phyloP scores from a whole-genome alignment of 1,140 invertebrate species.

The Parapsyche elsis region DNA sequence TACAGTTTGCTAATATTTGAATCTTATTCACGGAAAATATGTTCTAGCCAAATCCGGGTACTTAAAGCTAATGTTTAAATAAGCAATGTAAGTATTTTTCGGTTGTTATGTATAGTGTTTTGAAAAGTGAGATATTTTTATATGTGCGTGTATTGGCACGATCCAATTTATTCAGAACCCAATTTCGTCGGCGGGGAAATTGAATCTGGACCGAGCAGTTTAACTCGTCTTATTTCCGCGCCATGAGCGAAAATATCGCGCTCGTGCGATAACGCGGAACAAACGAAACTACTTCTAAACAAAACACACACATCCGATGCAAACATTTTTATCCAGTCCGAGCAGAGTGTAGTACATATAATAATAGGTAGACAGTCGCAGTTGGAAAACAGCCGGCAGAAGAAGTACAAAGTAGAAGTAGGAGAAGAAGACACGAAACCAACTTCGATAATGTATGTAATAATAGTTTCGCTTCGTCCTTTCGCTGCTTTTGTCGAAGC shows the following conservation, averaged over 20 bases:
- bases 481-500: slow-evolving; percentile 28
- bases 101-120: too few relatives aligned
- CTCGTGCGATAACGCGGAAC: slow-evolving; percentile 9
- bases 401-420: neutral
- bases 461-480: slow-evolving; percentile 43
- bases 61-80: too few relatives aligned
- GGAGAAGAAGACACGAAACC: slow-evolving; percentile 19
- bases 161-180: neutral
- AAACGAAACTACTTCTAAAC: neutral
- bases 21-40: too few relatives aligned
- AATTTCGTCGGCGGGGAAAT: neutral
- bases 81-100: too few relatives aligned
- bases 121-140: too few relatives aligned
- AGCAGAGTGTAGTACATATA: neutral
- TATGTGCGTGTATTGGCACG: too few relatives aligned
- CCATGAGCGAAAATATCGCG: neutral
- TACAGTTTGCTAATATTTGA: too few relatives aligned
- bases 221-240: neutral
- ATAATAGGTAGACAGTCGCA: neutral
- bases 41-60: too few relatives aligned
- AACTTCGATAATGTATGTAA: slow-evolving; percentile 50
- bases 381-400: neutral
- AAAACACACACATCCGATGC: neutral
- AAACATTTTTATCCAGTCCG: slow-evolving; percentile 21
- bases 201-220: neutral